These are phyloP conservation scores for Alethe castanea DNA, from an alignment of 2,113 vertebrate genomes.

Conservation along the genomic window DNA sequence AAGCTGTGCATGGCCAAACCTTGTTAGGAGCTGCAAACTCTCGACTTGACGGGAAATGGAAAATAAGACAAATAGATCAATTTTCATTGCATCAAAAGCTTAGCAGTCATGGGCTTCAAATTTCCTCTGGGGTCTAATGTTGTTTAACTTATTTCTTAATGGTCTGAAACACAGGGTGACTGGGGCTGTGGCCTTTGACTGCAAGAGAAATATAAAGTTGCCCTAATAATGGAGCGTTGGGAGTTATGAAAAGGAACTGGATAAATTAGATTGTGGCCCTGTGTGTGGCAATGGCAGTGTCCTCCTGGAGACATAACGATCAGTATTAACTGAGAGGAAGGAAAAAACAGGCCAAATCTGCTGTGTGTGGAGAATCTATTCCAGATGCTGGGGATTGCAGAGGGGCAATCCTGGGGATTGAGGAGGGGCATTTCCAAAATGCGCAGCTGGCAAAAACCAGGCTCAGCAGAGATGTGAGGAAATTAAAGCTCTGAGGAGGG, in stretches of 20 bases:
- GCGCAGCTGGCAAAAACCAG: accelerated
- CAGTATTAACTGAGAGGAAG: background rate
- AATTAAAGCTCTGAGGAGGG: background rate
- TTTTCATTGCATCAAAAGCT: slow-evolving; percentile 48
- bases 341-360: background rate
- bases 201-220: slow-evolving; percentile 15
- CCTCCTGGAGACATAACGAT: background rate
- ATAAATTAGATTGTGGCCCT: background rate
- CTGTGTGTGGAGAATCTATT: background rate
- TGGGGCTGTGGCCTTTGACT: background rate
- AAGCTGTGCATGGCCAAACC: background rate
- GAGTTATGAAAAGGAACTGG: slow-evolving; percentile 34
- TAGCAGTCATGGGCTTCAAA: slow-evolving; percentile 2
- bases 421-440: background rate
- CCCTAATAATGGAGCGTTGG: slow-evolving; percentile 2
- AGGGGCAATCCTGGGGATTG: too few species aligned
- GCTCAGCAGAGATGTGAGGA: background rate
- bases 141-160: slow-evolving; percentile 61
- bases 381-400: accelerated
- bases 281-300: background rate
- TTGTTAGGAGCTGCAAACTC: slow-evolving; percentile 13
- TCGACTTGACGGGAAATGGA: background rate
- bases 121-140: slow-evolving; percentile 55
- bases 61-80: slow-evolving; percentile 51
- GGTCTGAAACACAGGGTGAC: background rate